phyloP scores from a whole-genome alignment of 2,113 vertebrate species.

The Sinosuthora webbiana region DNA sequence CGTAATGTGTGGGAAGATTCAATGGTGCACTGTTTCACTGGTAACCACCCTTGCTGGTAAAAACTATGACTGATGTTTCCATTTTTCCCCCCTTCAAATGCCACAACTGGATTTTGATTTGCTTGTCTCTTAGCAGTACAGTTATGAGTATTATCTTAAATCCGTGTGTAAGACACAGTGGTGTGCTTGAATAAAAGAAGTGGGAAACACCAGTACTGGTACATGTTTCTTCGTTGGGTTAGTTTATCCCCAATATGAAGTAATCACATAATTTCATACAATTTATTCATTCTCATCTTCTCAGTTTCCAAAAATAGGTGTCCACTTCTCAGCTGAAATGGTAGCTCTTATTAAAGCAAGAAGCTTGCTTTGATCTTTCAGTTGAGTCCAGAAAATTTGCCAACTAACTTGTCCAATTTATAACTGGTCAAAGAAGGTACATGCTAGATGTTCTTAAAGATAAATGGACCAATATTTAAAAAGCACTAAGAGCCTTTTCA shows the following conservation, averaged over 20 bases:
- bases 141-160: neutral
- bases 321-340: neutral
- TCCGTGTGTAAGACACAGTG: accelerated
- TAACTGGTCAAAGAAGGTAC: conserved; percentile 66
- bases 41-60: neutral
- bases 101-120: neutral
- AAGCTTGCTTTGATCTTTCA: conserved; percentile 62
- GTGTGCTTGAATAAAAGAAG: neutral
- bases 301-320: neutral
- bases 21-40: neutral
- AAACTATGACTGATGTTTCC: neutral
- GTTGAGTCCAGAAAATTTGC: conserved; percentile 49
- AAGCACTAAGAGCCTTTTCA: conserved; percentile 62
- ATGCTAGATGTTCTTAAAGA: conserved; percentile 56
- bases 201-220: neutral
- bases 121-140: neutral
- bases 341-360: neutral
- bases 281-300: neutral
- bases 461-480: conserved; percentile 63
- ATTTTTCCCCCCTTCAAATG: neutral
- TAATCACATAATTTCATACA: neutral
- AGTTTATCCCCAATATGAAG: neutral
- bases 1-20: neutral
- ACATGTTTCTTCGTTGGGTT: neutral
- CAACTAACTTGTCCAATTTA: conserved; percentile 42